Base-by-base conservation (phyloP, 2,113 vertebrate species). In the Recurvirostra avosetta region DNA sequence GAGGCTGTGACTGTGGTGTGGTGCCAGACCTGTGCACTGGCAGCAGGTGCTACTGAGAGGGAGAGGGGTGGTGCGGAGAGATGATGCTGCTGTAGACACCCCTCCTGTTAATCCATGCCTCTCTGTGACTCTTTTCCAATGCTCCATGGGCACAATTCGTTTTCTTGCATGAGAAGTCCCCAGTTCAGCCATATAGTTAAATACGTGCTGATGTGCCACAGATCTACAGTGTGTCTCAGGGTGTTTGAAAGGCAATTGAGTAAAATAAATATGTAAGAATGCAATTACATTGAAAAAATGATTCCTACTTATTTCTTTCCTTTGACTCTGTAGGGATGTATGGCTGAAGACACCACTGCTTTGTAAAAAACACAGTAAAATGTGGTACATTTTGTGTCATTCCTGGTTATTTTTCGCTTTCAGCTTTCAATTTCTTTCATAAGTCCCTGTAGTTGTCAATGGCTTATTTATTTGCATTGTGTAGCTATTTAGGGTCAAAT, bases 1-100 rank as follows among this genome's bases (percentile, higher is more conserved):
- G 53, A 20, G 21, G 15, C 30, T 1, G 2, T 1, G 3, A 26
- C 0, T 59, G 25, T 41, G 59, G 7, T 20, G 25, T 61, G 14
- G 15, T 63, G 50, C 13, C 34, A 52, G 81, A 71, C 11, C 49
- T 17, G 19, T 47, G 18, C 36, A 38, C 53, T 0, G 1, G 36
- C n/a, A 59, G 21, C 0, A 0, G 25, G 7, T 88, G 49, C 23
- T 36, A 20, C 21, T 66, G 79, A 47, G 18, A n/a, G 27, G 26
- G 8, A 49, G 8, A 68, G 22, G 20, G 32, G 14, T 62, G 15
- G 1, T 67, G 12, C 34, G 43, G 38, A 47, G 30, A 52, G 68
- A 15, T 50, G 58, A 0, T 38, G 55, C 9, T 65, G 53, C 47
- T 58, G 3, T 19, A 40, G 62, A 8, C 17, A 21, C 1, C 2